These are phyloP conservation scores for Melipona beecheii DNA, from an alignment of 2,888 invertebrate genomes.

Conservation along the genomic window DNA sequence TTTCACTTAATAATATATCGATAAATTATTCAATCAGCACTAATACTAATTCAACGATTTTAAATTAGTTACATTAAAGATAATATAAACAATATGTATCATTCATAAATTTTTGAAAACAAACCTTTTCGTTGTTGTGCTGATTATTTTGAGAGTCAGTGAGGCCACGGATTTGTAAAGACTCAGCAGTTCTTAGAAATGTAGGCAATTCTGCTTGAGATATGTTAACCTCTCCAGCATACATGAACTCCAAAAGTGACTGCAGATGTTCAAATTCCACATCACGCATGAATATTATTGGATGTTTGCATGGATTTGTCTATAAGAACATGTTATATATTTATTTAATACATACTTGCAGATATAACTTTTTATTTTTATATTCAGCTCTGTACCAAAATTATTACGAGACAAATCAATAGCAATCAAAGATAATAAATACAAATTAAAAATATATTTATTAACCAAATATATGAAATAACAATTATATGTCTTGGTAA, in stretches of 20 bases:
- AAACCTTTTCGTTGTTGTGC: slow-evolving; percentile 83
- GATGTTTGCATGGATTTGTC: slow-evolving; percentile 94
- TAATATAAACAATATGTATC: background rate
- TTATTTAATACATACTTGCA: background rate
- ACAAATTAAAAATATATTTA: background rate
- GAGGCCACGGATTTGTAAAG: slow-evolving; percentile 91
- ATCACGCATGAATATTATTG: slow-evolving; percentile 94
- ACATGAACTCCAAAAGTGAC: slow-evolving; percentile 93
- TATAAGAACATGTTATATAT: slow-evolving; percentile 83
- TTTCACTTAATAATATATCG: background rate
- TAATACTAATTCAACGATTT: background rate
- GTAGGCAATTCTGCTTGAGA: slow-evolving; percentile 91
- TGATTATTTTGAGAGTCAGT: slow-evolving; percentile 86
- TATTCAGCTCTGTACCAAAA: background rate
- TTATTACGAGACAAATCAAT: background rate
- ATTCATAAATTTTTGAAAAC: background rate
- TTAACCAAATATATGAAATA: background rate
- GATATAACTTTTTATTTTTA: background rate
- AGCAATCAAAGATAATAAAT: background rate
- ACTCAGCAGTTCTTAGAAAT: slow-evolving; percentile 91
- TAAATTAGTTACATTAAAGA: background rate
- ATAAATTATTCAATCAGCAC: background rate
- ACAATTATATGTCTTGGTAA: background rate
- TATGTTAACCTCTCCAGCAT: slow-evolving; percentile 93
- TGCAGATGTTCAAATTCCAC: slow-evolving; percentile 92